Evolutionary conservation across 2,888 invertebrate genomes (phyloP), one percentile per base, ranked within the genome.

Genomic region (Platycheirus rosarum): DNA sequence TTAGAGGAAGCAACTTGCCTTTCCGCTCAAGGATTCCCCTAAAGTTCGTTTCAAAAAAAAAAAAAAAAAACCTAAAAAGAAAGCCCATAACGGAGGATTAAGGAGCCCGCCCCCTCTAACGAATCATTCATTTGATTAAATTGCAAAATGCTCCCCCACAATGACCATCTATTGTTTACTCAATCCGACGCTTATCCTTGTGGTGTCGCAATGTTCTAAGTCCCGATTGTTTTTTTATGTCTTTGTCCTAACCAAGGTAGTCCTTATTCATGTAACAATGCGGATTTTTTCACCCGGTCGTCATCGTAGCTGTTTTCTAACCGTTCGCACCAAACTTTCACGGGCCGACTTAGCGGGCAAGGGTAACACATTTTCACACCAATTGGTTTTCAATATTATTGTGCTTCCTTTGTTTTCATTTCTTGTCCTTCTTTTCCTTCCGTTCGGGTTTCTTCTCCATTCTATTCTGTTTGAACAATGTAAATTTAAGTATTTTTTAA

Each of bases 81-180:
- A 68, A 44, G n/a, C 23, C 13, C 42, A 48, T 16, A 29, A 46
- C n/a, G 37, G 37, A 0, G 40, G 44, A 14, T 26, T 44, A 23
- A n/a, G 9, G 26, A 42, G 14, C n/a, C 18, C 14, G 40, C 3
- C 55, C 65, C 37, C 55, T 42, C 37, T 37, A 77, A 49, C 62
- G 71, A 77, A 71, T 68, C 77, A 77, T 73, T 82, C 82, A 63
- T 82, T 82, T 77, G 71, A 82, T 82, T 76, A 82, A 82, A 82
- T 82, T 82, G 60, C 62, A 51, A 73, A 77, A 76, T 53, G 51
- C 49, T 69, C 20, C 57, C 60, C 69, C 65, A 57, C 57, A 32
- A 29, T 63, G 46, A 53, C 60, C 76, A 49, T 63, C 40, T 53
- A 68, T 32, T 63, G 68, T 77, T 77, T 77, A 63, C 73, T 82